Base-by-base conservation (phyloP, 2,113 vertebrate genomes). In the Lutjanus erythropterus region DNA sequence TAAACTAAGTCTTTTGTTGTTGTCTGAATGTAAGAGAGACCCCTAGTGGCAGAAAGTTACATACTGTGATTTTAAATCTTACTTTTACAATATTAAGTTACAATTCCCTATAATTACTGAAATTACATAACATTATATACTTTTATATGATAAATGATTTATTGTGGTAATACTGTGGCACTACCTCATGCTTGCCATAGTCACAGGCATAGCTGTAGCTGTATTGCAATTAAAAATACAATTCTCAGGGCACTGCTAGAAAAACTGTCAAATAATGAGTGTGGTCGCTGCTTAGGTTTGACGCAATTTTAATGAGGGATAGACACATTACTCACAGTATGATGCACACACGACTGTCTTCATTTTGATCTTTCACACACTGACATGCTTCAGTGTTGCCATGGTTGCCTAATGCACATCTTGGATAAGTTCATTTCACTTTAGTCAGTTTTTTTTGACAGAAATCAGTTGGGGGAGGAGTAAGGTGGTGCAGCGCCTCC, bases 271-370 rank as follows among this genome's bases (percentile, higher is more conserved):
- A 77, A 81, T 84, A 89, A 69, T 75, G 27, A 89, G 41, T 66
- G 59, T 55, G 66, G 64, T 52, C 31, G 6, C 70, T 72, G 65
- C 69, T 61, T 60, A 39, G 68, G 75, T 79, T 84, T 73, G 49
- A 62, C 66, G 67, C 73, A 62, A 29, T 78, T 85, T 78, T 88
- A 91, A 91, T 86, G 85, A 86, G 83, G 67, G 69, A 41, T 61
- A 53, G 61, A 71, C 37, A 64, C 67, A 75, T 85, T 72, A 65
- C 59, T 79, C 53, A 56, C 68, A 59, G 66, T 70, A 39, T 66
- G 60, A 86, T 72, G 75, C 49, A 71, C 15, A n/a, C 70, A 75
- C 25, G 53, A 61, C 52, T 50, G 3, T 21, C 25, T 31, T 74
- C 2, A 41, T 67, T 75, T 70, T 78, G 79, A 87, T 78, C 42